Evolutionary conservation across 2,113 vertebrate genomes (phyloP), one percentile per base, ranked within the genome.

Genomic region (Lichenostomus cassidix): DNA sequence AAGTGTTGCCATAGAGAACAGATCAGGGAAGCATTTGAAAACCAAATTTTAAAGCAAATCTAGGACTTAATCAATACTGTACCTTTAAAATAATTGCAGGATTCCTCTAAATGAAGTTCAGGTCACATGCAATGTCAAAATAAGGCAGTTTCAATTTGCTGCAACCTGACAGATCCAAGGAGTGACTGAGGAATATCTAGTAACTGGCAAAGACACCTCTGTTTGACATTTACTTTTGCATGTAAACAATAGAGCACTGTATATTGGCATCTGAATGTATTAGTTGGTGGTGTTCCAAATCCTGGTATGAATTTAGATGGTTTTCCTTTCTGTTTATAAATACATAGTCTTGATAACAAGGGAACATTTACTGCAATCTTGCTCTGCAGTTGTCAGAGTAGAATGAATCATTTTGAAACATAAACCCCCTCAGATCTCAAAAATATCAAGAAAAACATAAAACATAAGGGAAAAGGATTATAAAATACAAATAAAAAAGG

Each of bases 401-500:
- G 76, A 97, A 97, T 97, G 95, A 97, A 97, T 98, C 94, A 97
- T 97, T 97, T 93, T 96, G 95, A 98, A 97, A 97, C 85, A 94
- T 95, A 97, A 97, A 97, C 96, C 96, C 97, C 83, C 94, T 97
- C 92, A 94, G 83, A 97, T 96, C 90, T 95, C 94, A 97, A 96
- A 97, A 96, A 97, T 95, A 95, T 96, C 94, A 97, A 91, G 93
- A 90, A 96, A 97, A 96, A 89, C 95, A 96, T 94, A 97, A 97
- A 96, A 89, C 91, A 83, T 93, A 91, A 87, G 90, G 89, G 95
- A 59, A 96, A 89, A 96, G 76, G 92, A 94, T 97, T 95, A 94
- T 93, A 90, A 97, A 97, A 94, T 96, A 87, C 91, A 95, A 97
- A 91, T 91, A 92, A 93, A 96, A 96, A 96, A 84, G 92, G 90